Base-by-base conservation (phyloP, 2,888 invertebrate genomes). In the Drosophila sordidula region DNA sequence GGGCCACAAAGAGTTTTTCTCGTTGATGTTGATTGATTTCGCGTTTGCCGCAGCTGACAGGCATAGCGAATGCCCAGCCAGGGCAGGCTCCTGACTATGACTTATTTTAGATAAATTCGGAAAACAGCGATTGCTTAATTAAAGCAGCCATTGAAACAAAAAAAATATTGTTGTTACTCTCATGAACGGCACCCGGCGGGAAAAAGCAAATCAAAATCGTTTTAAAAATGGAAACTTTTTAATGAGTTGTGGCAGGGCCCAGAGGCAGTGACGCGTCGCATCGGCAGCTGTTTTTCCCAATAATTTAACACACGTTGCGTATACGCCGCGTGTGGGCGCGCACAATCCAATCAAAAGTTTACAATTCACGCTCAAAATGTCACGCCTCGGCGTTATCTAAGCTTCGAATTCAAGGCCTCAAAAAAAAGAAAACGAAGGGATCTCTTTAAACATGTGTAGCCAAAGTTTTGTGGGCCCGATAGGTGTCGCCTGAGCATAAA, bases 301-400 rank as follows among this genome's bases (percentile, higher is more conserved):
- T 84, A 83, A 78, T 81, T 81, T 81, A 87, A 68, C 87, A 70
- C 70, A 65, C 85, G 72, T 84, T 78, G 65, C 75, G 84, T 67
- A 80, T 69, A 70, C 70, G 80, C 41, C 51, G 65, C 62, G 51
- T 83, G 63, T 56, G 72, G 61, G 69, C 69, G 70, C 72, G 73
- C 87, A 84, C 79, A 87, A 84, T 87, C 87, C 83, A 84, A 84
- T 84, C 83, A 87, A 84, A 84, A 84, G 79, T 87, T 84, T 84
- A 79, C 85, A 87, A 83, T 86, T 83, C 79, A 83, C 84, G 87
- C 82, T 83, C 63, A 76, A 87, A 86, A 83, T 86, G 74, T 71
- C 69, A 68, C 78, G 78, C 66, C 70, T 78, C 64, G 63, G n/a
- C 44, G 41, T 63, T 57, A 52, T 70, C 61, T 65, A 22, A 39